Base-by-base conservation (phyloP, 2,888 invertebrate genomes). In the Stenchaetothrips biformis region DNA sequence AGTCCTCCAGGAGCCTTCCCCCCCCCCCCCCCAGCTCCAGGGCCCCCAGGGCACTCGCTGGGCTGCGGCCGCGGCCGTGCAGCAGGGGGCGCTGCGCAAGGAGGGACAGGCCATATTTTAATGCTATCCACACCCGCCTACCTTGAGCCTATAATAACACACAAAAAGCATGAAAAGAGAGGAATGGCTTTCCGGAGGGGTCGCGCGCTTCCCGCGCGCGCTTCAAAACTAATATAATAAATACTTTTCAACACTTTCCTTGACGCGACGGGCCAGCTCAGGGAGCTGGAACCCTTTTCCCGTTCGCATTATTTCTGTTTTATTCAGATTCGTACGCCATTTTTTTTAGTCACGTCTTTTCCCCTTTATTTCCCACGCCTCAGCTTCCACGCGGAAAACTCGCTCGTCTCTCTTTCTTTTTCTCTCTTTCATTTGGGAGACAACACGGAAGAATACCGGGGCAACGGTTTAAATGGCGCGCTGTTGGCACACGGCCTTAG, bases 81-180 rank as follows among this genome's bases (percentile, higher is more conserved):
- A 9, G 67, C 21, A 7, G n/a, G 67, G 7, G 21, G 67, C 67
- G 25, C 9, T 74, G 25, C 67, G 67, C 6, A 74, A 21, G 25
- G 67, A 74, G 67, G 67, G 67, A 74, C 67, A 74, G 67, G 67
- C 67, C 67, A 74, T 74, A 74, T 74, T 74, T 74, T 74, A 74
- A 74, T 74, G 25, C 67, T 74, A 21, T 74, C 67, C 67, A 74
- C 67, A 74, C 67, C 67, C 67, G 67, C 67, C 67, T 74, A 74
- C 67, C 67, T 74, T 25, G 67, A 25, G 67, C 67, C 21, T 21
- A 74, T 74, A 74, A 74, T 74, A 74, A 74, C 67, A 74, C 67
- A 74, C 67, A 25, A 21, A 74, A 21, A 74, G 3, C n/a, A 74
- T 21, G 11, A 74, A 74, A 25, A 21, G 67, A 74, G 67, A 74